Evolutionary conservation across 2,113 vertebrate genomes (phyloP), one percentile per base, ranked within the genome.

Genomic region (Okapia johnstoni): DNA sequence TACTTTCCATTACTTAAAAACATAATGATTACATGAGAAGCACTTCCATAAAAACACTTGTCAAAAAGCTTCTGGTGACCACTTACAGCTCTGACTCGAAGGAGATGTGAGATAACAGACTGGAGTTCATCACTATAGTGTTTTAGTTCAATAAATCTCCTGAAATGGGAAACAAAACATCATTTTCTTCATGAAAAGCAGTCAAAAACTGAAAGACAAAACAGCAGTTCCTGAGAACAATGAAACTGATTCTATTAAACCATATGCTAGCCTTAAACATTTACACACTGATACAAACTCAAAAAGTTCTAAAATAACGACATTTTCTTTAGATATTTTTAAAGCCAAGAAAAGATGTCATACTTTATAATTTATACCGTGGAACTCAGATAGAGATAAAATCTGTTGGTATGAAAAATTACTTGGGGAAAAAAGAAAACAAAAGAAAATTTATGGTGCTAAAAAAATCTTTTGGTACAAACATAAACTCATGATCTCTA

Each of bases 61-160:
- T 54, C 54, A 46, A 73, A 93, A 94, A 61, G 17, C 14, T 88
- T 73, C 2, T 28, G 89, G 50, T 13, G 33, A n/a, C 95, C 90
- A 99, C 99, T 99, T 98, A 99, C 99, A 80, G 99, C 99, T 99
- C 99, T 99, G 96, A 99, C 99, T 96, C 99, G 99, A 73, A 99
- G 99, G 88, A 99, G 99, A 99, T 99, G 99, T 80, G 99, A 99
- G 83, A 99, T 99, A 98, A 99, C 99, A 43, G 99, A 99, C 98
- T 99, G 99, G 60, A 99, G 99, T 97, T 99, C 99, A 96, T 99
- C 99, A 19, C 99, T 99, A 96, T 99, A 99, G 97, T 99, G 99
- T 98, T 99, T 99, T 88, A 99, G 99, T 85, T 99, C 99, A 90
- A 99, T 99, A 93, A 99, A 99, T 84, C 99, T 99, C 98, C 99